Base-by-base conservation (phyloP, 53 echinoderm and acorn worm species). In the Antedon mediterranea region DNA sequence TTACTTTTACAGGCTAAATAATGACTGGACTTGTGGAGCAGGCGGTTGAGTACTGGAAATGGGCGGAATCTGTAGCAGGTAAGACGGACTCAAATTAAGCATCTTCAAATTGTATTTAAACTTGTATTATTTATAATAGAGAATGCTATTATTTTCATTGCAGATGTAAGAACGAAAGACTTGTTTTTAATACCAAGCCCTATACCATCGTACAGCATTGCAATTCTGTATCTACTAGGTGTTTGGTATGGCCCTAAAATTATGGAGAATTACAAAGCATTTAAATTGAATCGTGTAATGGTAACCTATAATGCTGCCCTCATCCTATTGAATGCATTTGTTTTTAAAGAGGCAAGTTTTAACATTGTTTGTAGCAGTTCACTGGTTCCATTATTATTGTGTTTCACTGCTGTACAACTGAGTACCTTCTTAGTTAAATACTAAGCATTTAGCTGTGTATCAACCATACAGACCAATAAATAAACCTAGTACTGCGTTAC, bases 291-390 rank as follows among this genome's bases (percentile, higher is more conserved):
- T 43, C 41, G 77, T n/a, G 32, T 85, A 0, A 91, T 94, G 89
- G 86, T 94, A 81, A 72, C 78, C 5, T 94, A 94, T 78, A 94
- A 94, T 76, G 71, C 87, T 41, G 72, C 75, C 30, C 77, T 94
- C 75, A 91, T 94, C 8, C 0, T 90, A 20, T 78, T 94, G 27
- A 89, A 89, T 18, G 89, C 77, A 3, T 94, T 87, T 75, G 87
- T 94, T 85, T 94, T 94, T 75, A 71, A 80, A 32, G 91, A 91
- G 94, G 94, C 94, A 79, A 79, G 72, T 43, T 31, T 37, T 37
- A 37, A 6, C 37, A 57, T 18, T 57, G 7, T 18, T 57, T 18
- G 23, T 26, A 57, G 15, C 23, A 15, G 20, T 15, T 57, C 57
- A 57, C 9, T 57, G 9, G 13, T 18, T 57, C 15, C 57, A 18